Evolutionary conservation across 1,140 invertebrate genomes (phyloP), one percentile per base, ranked within the genome.

Genomic region (Orussus abietinus): DNA sequence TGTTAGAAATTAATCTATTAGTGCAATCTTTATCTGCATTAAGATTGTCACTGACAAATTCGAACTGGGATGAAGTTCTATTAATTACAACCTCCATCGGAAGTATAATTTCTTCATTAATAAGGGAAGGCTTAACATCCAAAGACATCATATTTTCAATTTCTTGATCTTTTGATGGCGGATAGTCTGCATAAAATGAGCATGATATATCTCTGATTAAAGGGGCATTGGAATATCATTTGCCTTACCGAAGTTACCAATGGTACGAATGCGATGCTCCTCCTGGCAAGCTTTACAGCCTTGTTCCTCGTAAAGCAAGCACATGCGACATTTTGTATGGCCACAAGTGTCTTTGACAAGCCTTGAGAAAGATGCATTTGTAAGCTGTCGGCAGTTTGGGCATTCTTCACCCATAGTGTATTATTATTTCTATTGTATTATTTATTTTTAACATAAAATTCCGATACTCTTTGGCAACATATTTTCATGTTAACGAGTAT

Each of bases 291-390:
- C 48, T 41, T 61, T 67, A 35, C 66, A 71, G 4, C 68, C 68
- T 30, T 65, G 48, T 30, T 69, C 68, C 35, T 72, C 69, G n/a
- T 66, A 55, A 14, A 71, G 28, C 13, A 71, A 47, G 46, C 69
- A 72, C 43, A 70, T 56, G 6, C 66, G 56, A 50, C 68, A 72
- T 49, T 72, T 72, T 25, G 42, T 52, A 41, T 72, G 69, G 3
- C 67, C 69, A 43, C 69, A 71, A 4, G 48, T 55, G 46, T 71
- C 69, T 44, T 59, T 57, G 9, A 71, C 47, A 10, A 72, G 56
- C 34, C 68, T 59, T 18, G 55, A 61, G 38, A 49, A 57, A 7
- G 66, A 55, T n/a, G 57, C 40, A 26, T 64, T 68, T 12, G 57
- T 62, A 18, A 38, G 26, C 47, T 64, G 51, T 11, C 57, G 53